Evolutionary conservation across 2,113 vertebrate genomes (phyloP).

Genomic region (Raphicerus campestris): DNA sequence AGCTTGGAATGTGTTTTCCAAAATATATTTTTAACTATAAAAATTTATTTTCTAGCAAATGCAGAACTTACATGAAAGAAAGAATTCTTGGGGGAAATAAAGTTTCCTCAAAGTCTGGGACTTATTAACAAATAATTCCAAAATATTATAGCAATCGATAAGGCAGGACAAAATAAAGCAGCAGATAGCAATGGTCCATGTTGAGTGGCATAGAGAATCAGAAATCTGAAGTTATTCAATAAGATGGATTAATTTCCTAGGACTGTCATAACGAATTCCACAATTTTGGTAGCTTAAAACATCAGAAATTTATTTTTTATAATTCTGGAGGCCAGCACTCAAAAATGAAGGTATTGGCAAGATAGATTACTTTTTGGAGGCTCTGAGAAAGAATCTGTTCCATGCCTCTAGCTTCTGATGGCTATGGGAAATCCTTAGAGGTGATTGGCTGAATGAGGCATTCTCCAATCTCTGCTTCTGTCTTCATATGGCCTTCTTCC

Average conservation of each 20-base stretch:
- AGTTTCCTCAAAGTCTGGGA: conserved; percentile 1
- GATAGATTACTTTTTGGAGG: not conserved
- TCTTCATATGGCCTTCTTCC: not conserved
- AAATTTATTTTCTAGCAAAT: conserved; percentile 20
- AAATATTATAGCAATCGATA: not conserved
- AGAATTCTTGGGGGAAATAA: not conserved
- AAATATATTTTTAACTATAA: conserved; percentile 12
- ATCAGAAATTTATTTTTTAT: not conserved
- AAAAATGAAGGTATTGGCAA: not conserved
- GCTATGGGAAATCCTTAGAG: not conserved
- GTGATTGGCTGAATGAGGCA: not conserved
- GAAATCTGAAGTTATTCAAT: conserved; percentile 6
- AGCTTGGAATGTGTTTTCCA: not conserved
- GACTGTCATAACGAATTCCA: not conserved
- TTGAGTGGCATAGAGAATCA: not conserved
- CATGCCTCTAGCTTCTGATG: not conserved
- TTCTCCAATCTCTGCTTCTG: not conserved
- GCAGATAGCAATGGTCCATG: not conserved
- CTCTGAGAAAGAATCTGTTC: not conserved
- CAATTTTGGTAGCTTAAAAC: not conserved
- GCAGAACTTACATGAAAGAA: not conserved
- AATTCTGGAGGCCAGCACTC: not conserved
- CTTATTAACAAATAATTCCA: not conserved
- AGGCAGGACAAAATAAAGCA: not conserved
- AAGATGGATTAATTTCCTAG: not conserved